Percentiles rank a stretch among this genome's conserved stretches.
Evolutionary conservation across 2,113 vertebrate species (phyloP).

Genomic region (Formicarius rufipectus): DNA sequence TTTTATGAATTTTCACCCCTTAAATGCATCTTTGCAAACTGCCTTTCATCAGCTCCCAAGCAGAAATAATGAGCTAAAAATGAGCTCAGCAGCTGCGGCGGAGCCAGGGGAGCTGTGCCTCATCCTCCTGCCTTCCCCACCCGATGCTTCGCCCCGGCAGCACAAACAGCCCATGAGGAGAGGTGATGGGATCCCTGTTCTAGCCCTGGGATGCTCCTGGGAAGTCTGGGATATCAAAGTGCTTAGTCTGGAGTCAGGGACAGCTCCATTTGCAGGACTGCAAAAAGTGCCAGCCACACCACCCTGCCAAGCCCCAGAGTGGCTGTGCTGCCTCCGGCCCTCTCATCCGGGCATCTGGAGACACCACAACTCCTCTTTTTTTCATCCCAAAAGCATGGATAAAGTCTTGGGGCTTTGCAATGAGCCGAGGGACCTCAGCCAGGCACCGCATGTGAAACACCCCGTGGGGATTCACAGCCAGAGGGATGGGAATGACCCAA

Average conservation of each 20-base stretch:
- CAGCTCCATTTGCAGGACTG: neutral
- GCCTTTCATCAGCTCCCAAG: conserved; percentile 40
- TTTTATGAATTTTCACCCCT: conserved; percentile 42
- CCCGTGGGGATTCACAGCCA: neutral
- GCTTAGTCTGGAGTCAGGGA: neutral
- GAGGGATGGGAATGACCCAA: neutral
- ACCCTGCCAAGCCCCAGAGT: neutral
- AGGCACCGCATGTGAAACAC: neutral
- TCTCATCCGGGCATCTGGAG: neutral
- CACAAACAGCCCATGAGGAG: neutral
- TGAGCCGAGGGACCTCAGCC: neutral
- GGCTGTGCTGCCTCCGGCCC: neutral
- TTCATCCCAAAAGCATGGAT: neutral
- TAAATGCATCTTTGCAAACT: conserved; percentile 21
- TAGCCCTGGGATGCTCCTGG: conserved; percentile 24
- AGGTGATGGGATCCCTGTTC: neutral
- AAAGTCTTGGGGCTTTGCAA: neutral
- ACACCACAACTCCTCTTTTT: neutral
- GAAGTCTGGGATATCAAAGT: neutral
- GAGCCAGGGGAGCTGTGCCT: neutral
- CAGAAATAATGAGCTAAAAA: conserved; percentile 21
- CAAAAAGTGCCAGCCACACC: neutral
- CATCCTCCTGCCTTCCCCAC: neutral
- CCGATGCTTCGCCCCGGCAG: neutral
- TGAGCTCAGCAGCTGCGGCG: neutral